A percentile compares a stretch with the other conserved stretches of the same genome.
These are phyloP conservation scores for Agriopis aurantiaria DNA, from an alignment of 2,888 invertebrate genomes.

Conservation along the genomic window DNA sequence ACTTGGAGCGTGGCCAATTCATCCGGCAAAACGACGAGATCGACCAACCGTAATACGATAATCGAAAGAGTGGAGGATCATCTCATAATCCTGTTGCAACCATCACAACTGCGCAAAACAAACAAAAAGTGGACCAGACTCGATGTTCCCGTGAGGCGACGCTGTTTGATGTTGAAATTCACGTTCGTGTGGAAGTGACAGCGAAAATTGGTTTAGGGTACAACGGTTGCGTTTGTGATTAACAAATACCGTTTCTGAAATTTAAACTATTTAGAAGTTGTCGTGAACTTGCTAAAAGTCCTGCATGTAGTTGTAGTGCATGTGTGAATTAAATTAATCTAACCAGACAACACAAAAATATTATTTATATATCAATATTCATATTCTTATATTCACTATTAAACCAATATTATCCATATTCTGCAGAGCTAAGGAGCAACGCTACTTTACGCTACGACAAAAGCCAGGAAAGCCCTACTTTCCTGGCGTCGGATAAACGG, in stretches of 20 bases:
- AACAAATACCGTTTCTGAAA: background rate
- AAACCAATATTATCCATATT: slow-evolving; percentile 6
- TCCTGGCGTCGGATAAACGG: slow-evolving; percentile 25
- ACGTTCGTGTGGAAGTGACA: slow-evolving; percentile 18
- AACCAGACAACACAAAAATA: too few species aligned
- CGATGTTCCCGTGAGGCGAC: slow-evolving; percentile 74
- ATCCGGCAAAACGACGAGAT: slow-evolving; percentile 40
- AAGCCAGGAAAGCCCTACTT: slow-evolving; percentile 18
- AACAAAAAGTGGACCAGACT: slow-evolving; percentile 66
- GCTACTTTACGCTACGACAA: slow-evolving; percentile 13
- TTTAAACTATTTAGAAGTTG: background rate
- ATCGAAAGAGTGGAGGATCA: slow-evolving; percentile 65
- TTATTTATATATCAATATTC: too few species aligned
- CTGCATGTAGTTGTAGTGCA: background rate
- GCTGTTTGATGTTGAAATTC: slow-evolving; percentile 43
- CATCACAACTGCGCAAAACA: slow-evolving; percentile 58
- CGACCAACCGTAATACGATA: slow-evolving; percentile 43
- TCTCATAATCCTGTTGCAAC: slow-evolving; percentile 65
- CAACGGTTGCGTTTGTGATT: background rate
- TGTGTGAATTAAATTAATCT: background rate
- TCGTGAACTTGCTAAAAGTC: background rate
- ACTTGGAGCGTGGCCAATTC: slow-evolving; percentile 31
- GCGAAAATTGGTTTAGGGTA: slow-evolving; percentile 4
- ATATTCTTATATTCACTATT: background rate
- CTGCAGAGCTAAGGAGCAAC: slow-evolving; percentile 2